phyloP scores from a whole-genome alignment of 2,888 invertebrate genomes.

The Andrena fulva region DNA sequence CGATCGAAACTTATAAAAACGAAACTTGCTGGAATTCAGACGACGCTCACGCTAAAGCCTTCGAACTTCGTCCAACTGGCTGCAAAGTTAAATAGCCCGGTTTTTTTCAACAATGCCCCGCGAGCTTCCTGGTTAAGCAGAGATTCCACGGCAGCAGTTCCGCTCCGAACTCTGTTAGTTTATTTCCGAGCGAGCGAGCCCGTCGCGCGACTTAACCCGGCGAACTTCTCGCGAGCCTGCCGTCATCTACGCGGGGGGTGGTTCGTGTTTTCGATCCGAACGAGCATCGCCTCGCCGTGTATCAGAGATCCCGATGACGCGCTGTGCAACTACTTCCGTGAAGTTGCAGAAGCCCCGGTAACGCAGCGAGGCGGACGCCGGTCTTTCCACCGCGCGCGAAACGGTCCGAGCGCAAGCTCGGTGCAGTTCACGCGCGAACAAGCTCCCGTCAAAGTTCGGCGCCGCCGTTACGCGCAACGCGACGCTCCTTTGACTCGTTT shows the following conservation, averaged over 20 bases:
- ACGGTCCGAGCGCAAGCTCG: conserved; percentile 1
- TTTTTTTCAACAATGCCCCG: background rate
- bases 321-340: conserved; percentile 36
- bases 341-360: conserved; percentile 16
- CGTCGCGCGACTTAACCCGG: background rate
- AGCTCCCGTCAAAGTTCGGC: conserved; percentile 33
- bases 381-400: conserved; percentile 32
- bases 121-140: background rate
- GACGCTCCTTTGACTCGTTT: conserved; percentile 37
- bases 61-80: background rate
- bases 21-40: background rate
- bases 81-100: background rate
- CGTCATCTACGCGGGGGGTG: background rate
- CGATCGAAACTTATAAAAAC: background rate
- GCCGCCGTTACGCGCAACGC: background rate
- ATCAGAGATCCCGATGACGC: conserved; percentile 32
- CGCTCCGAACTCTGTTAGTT: conserved; percentile 28
- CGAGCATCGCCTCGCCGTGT: conserved; percentile 3
- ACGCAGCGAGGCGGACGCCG: conserved; percentile 28
- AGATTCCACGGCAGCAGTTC: background rate
- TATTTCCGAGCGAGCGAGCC: conserved; percentile 34
- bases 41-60: background rate
- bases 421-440: conserved; percentile 31
- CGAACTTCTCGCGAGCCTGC: conserved; percentile 14
- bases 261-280: conserved; percentile 22